Evolutionary conservation across 2,797 vertebrate genomes (phyloP), one percentile per base, ranked within the genome.

Genomic region (Vespertilio murinus): DNA sequence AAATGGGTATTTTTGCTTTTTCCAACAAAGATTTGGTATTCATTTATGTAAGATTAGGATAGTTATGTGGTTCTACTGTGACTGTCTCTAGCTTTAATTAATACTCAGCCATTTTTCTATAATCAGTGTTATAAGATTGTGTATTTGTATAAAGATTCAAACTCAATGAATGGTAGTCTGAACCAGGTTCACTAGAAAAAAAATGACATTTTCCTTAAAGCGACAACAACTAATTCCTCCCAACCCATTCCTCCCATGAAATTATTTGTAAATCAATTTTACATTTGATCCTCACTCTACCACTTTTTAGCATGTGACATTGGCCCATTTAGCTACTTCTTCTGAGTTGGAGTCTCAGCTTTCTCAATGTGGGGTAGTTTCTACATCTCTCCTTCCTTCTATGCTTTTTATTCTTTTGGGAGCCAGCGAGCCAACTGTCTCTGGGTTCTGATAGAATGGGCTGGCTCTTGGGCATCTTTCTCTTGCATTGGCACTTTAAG

Each of bases 401-500:
- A 14, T 5, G 28, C 7, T 47, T 80, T 40, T 16, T 88, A 22
- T 64, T 83, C 47, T 52, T 47, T 28, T 9, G 18, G 40, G 11
- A 56, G 18, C 18, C 40, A 11, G 10, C 18, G 28, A 40, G 70
- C 16, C 35, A 16, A 12, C 61, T 12, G 0, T 78, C 61, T 89
- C 56, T 56, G 18, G 83, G 40, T 69, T 67, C 88, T 56, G 83
- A 77, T 52, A 23, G 61, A 94, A 91, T 3, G 56, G 33, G 40
- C 38, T 30, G 30, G 33, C 38, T 56, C 13, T 10, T 71, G 69
- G 77, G 64, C 71, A 65, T 87, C 59, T 81, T 77, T 88, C 82
- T 93, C 77, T 83, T 42, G n/a, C 67, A 73, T 78, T 93, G 97
- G 90, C 92, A 91, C 97, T 97, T 97, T 70, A 96, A 98, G 97